Conservation (phyloP, 2,113 vertebrate species). For the Malurus cyaneus region DNA sequence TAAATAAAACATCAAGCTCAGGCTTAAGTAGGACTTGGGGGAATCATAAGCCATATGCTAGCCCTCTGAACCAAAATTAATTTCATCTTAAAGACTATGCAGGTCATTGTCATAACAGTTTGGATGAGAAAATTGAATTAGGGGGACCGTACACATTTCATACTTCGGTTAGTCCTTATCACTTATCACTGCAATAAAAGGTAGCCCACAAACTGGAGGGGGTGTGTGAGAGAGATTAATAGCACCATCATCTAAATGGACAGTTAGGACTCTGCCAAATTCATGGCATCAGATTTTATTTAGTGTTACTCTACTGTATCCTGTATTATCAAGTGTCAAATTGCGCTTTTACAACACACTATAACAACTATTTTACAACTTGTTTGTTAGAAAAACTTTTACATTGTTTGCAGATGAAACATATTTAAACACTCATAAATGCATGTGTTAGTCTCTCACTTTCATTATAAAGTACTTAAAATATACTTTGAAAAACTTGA, state of each 20-base stretch:
- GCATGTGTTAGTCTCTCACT: neutral
- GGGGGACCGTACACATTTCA: neutral
- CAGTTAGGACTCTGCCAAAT: slow-evolving; percentile 17
- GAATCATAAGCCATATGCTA: neutral
- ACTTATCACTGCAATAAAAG: slow-evolving; percentile 47
- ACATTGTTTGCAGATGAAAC: neutral
- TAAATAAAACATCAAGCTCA: neutral
- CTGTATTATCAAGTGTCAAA: slow-evolving; percentile 13
- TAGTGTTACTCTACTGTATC: slow-evolving; percentile 37
- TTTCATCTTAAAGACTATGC: neutral
- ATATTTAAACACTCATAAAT: neutral
- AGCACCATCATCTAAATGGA: neutral
- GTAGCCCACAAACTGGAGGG: slow-evolving; percentile 28
- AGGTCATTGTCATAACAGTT: neutral
- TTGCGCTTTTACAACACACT: slow-evolving; percentile 14
- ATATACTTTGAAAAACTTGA: neutral
- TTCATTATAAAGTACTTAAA: neutral
- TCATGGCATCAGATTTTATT: slow-evolving; percentile 54
- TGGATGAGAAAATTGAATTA: neutral
- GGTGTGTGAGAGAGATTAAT: slow-evolving; percentile 31
- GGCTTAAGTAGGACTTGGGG: neutral
- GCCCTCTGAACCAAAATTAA: neutral
- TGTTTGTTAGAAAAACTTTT: slow-evolving; percentile 33
- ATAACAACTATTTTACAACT: neutral
- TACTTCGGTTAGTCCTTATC: neutral